Evolutionary conservation across 2,113 vertebrate genomes (phyloP), one percentile per base, ranked within the genome.

Genomic region (Mesocricetus auratus): DNA sequence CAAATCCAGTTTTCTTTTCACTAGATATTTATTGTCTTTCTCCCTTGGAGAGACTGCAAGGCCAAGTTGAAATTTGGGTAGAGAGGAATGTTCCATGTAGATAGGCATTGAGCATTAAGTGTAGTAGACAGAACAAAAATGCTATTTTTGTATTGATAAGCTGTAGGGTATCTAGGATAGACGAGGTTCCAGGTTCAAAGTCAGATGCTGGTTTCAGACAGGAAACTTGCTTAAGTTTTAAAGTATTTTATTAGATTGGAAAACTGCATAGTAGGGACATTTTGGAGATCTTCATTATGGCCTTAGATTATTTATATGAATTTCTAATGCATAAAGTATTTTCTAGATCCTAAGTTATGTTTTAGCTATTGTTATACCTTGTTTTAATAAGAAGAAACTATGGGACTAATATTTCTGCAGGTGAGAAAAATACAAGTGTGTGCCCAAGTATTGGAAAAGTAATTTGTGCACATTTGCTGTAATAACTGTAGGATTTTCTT

Each of bases 281-380:
- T 89, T 77, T 53, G 86, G 79, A 86, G 39, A 68, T n/a, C 90
- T 94, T 90, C 5, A 3, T 74, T 89, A 45, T 33, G 77, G 75
- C 2, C 3, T 77, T 85, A 24, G 39, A 73, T 17, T 64, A 29
- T 75, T 53, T 87, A 33, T 66, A 24, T 53, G 47, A 50, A 56
- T 31, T 94, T 85, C 50, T 93, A 89, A 93, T 45, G 21, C 3
- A 53, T 77, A 22, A 75, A 81, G 58, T 66, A 33, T 82, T 88
- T 95, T 95, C 3, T 75, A 86, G 36, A 82, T 13, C 47, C 16
- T 0, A 19, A 82, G 7, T 56, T 8, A 29, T 42, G 22, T 21
- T 82, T 81, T 50, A 58, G 39, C 22, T 93, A 19, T 60, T 58
- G 17, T 3, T 64, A 16, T 75, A 47, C 45, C n/a, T 79, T 89